Conservation (phyloP, 2,888 invertebrate genomes). For the Chelonus formosanus region DNA sequence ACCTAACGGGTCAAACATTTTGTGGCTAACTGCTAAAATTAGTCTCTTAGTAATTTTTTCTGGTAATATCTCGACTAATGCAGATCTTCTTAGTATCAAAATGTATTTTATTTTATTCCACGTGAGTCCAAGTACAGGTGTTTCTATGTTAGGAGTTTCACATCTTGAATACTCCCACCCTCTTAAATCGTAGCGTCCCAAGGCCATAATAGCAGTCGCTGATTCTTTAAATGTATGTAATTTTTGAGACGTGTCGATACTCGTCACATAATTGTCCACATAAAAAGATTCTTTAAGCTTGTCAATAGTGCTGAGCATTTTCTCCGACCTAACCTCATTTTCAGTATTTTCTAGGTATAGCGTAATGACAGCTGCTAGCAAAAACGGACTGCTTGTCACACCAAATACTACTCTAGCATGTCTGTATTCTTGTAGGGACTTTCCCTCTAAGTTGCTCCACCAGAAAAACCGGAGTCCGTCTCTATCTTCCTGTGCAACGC, state of each 20-base stretch:
- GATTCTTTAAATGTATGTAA: slow-evolving; percentile 26
- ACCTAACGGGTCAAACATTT: slow-evolving; percentile 42
- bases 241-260: slow-evolving; percentile 25
- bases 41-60: slow-evolving; percentile 39
- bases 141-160: slow-evolving; percentile 17
- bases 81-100: slow-evolving; percentile 25
- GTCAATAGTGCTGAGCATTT: no score
- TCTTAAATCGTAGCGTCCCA: slow-evolving; percentile 40
- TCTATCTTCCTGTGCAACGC: no score
- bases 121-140: slow-evolving; percentile 35
- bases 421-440: no score
- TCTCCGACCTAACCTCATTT: no score
- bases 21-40: slow-evolving; percentile 41
- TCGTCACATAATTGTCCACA: slow-evolving; percentile 18
- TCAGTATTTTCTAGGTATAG: no score
- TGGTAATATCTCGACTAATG: slow-evolving; percentile 2
- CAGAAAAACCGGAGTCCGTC: no score
- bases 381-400: no score
- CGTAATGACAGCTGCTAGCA: no score
- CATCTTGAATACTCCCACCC: slow-evolving; percentile 37
- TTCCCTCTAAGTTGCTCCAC: no score
- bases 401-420: no score
- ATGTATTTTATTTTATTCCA: slow-evolving; percentile 37
- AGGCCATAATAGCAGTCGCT: slow-evolving; percentile 34
- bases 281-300: no score